phyloP scores from a whole-genome alignment of 2,113 vertebrate genomes.

The Myiozetetes cayanensis region DNA sequence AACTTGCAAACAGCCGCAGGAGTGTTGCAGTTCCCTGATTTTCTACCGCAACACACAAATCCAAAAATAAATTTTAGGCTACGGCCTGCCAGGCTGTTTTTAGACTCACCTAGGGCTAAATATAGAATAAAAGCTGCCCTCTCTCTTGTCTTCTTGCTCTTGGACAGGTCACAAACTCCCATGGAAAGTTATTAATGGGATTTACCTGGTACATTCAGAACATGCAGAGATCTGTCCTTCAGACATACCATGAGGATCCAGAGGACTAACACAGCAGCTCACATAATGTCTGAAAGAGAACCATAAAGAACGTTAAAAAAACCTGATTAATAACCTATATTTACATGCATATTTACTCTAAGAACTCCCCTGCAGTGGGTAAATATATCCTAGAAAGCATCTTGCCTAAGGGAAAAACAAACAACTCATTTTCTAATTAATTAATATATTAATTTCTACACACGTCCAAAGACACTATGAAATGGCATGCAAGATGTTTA shows the following conservation, averaged over 20 bases:
- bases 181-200: neutral
- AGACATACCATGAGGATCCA: neutral
- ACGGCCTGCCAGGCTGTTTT: neutral
- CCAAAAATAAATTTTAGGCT: neutral
- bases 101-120: neutral
- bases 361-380: neutral
- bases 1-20: neutral
- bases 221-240: slow-evolving; percentile 12
- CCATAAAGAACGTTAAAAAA: neutral
- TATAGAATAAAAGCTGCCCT: neutral
- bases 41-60: neutral
- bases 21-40: neutral
- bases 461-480: neutral
- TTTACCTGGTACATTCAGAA: slow-evolving; percentile 31
- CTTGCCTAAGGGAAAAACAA: neutral
- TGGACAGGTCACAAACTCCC: neutral
- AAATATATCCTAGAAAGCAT: neutral
- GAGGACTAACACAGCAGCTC: neutral
- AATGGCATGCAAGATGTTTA: neutral
- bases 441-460: neutral
- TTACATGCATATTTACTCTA: neutral
- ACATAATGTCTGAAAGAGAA: slow-evolving; percentile 9
- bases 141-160: neutral
- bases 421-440: neutral
- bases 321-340: neutral